Base-by-base conservation (phyloP, 2,888 invertebrate genomes). In the Rhopalosiphum nymphaeae region DNA sequence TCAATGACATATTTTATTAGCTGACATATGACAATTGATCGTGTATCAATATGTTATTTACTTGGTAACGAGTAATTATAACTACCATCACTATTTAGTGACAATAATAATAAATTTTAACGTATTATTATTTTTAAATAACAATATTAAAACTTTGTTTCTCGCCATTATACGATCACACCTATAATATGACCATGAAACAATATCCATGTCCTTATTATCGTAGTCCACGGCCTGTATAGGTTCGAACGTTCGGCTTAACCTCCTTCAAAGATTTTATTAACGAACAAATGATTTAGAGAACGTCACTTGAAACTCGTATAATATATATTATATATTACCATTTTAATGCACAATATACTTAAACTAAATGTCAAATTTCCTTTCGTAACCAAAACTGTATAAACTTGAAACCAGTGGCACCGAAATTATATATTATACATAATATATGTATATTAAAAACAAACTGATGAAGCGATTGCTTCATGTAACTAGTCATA, bases 1-100 rank as follows among this genome's bases (percentile, higher is more conserved):
- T 57, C 89, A n/a, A 42, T n/a, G 53, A 26, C 89, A 49, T 56
- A 89, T 89, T 89, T 89, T 89, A 89, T 89, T 53, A 56, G 89
- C 42, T 56, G 89, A 56, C 89, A 56, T 56, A 26, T 78, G 36
- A 88, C 87, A 88, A 49, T 88, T 36, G 49, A n/a, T 88, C 25
- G 10, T 88, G 49, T 88, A 87, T 9, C 21, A 87, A 36, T 46
- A 57, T 36, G 21, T 49, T n/a, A 53, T 88, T 88, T 49, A 53
- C 53, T 53, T 36, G 53, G n/a, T 53, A 88, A 88, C 53, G n/a
- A 88, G n/a, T 87, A 49, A n/a, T 87, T 87, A n/a, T n/a, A 87
- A 87, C 29, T n/a, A 49, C 49, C 21, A 36, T 78, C 36, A 78
- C 78, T 78, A 78, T 78, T 78, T 78, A 78, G 49, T 87, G n/a